Base-by-base conservation (phyloP, 37 sponge, comb jelly and placozoan genomes). In the Petrosia ficiformis region DNA sequence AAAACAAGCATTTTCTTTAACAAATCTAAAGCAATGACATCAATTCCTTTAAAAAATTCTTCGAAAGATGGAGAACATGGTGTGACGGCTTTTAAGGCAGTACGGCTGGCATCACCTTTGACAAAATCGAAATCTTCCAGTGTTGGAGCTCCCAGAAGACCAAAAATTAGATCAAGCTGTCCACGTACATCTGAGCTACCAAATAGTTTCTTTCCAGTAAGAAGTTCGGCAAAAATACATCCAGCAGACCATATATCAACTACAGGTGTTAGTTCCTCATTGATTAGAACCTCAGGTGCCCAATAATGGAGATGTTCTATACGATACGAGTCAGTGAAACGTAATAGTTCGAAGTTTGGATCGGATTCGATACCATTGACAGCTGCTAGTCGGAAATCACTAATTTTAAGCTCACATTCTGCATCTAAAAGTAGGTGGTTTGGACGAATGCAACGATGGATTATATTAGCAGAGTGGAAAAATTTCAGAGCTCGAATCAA, bases 181-280 rank as follows among this genome's bases (percentile, higher is more conserved):
- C 94, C 93, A 72, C 92, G 90, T 42, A 92, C 88, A 67, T 98
- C 96, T 28, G 73, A 73, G 41, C 99, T 95, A 24, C 93, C 93
- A 73, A 95, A 98, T 29, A 95, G 67, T 31, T 83, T 85, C 65
- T 89, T 84, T 32, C 91, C 80, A 4, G 99, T 98, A 37, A 98
- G 85, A 69, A 98, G 76, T 65, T 98, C 99, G 2, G 96, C 99
- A 95, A 98, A 92, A 44, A 98, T 93, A 68, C 99, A 98, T 6
- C 99, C 99, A n/a, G 93, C 99, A 24, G 96, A 95, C 99, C 99
- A 98, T 10, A 98, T 72, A 58, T 98, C 99, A 36, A 92, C 93
- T 86, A 77, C 36, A 70, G 71, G 54, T 14, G 54, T 48, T 8
- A 48, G 8, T 14, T 48, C 54, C 14, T 48, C 54, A 48, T 48